Conservation (phyloP, 37 sponge, comb jelly and placozoan species). For the Agelas oroides region DNA sequence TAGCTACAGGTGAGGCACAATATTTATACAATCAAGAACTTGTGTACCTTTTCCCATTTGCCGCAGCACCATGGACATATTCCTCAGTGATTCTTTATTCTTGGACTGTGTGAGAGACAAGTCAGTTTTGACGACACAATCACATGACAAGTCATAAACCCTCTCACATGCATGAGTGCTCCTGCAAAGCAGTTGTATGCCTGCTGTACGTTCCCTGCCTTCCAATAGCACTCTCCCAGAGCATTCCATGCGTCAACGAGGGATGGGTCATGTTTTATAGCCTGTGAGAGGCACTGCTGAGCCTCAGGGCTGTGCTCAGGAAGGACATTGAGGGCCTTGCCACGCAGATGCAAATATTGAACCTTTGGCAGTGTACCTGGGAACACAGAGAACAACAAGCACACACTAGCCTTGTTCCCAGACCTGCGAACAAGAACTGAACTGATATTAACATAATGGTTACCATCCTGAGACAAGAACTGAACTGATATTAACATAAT, state of each 20-base stretch:
- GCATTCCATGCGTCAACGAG: constrained; percentile 77
- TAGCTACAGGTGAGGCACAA: no score
- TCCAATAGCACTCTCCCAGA: constrained; percentile 90
- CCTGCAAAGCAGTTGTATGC: constrained; percentile 86
- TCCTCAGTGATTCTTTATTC: constrained; percentile 74
- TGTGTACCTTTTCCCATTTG: constrained; percentile 63
- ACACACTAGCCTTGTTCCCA: background rate
- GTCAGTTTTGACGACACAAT: background rate
- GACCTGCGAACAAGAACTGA: background rate
- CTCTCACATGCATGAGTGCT: constrained; percentile 72
- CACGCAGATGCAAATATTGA: constrained; percentile 45
- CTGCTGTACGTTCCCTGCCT: constrained; percentile 66
- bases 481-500: no score
- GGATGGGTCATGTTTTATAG: constrained; percentile 79
- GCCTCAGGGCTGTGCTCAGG: constrained; percentile 64
- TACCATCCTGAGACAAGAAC: no score
- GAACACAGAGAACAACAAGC: background rate
- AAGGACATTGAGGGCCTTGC: constrained; percentile 71
- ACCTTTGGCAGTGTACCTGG: constrained; percentile 47
- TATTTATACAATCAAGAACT: no score
- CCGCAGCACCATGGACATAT: constrained; percentile 81
- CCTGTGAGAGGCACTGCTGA: constrained; percentile 58
- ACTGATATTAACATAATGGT: no score
- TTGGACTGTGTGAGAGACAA: constrained; percentile 41
- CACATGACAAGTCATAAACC: no score